Conservation (phyloP, 2,797 vertebrate species). For the Enteromius radiatus region DNA sequence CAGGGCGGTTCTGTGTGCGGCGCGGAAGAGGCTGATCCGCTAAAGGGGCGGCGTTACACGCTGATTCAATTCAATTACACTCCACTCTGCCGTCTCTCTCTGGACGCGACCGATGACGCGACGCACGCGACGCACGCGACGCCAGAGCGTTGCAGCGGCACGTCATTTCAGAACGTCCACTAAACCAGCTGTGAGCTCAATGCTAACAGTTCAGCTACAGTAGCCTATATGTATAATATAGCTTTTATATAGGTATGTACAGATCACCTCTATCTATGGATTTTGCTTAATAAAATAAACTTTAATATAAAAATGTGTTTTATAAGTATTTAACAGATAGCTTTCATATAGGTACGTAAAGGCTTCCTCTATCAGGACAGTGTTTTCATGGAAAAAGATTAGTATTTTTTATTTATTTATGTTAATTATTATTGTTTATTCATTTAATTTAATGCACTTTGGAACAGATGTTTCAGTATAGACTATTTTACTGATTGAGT, state of each 20-base stretch:
- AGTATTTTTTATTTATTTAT: no score
- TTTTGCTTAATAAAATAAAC: not conserved
- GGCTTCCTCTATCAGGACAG: not conserved
- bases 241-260: not conserved
- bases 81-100: slow-evolving; percentile 45
- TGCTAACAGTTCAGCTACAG: not conserved
- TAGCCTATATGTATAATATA: not conserved
- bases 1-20: slow-evolving; percentile 71
- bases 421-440: no score
- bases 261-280: not conserved
- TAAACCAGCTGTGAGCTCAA: not conserved
- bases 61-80: slow-evolving; percentile 81
- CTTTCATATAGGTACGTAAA: not conserved
- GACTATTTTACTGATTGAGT: not conserved
- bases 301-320: not conserved
- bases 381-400: not conserved
- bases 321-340: not conserved
- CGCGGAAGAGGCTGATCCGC: slow-evolving; percentile 62
- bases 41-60: slow-evolving; percentile 75
- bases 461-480: not conserved
- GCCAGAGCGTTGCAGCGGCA: not conserved
- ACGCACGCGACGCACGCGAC: slow-evolving; percentile 11
- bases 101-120: slow-evolving; percentile 21
- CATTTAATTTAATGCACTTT: not conserved
- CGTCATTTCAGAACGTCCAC: not conserved